These are phyloP conservation scores for Ennomos fuscantarius DNA, from an alignment of 2,888 invertebrate species.

Conservation along the genomic window DNA sequence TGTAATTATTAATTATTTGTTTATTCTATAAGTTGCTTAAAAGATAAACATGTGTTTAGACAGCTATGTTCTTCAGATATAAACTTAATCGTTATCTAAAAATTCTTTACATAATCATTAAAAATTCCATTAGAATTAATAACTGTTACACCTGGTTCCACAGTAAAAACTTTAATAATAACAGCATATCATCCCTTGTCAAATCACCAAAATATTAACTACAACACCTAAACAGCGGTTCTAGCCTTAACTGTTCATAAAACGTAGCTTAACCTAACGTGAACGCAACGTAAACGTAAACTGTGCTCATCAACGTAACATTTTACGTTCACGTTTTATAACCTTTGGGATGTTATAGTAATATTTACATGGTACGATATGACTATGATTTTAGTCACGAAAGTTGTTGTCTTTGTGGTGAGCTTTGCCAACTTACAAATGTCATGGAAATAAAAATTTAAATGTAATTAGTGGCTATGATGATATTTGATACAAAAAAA, in stretches of 20 bases:
- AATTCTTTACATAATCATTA: too few relatives aligned
- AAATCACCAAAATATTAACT: conserved; percentile 30
- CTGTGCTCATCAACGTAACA: conserved; percentile 50
- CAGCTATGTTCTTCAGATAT: too few relatives aligned
- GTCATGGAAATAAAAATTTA: too few relatives aligned
- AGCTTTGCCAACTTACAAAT: too few relatives aligned
- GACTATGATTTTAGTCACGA: neutral
- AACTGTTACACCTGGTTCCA: neutral
- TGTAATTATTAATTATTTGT: too few relatives aligned
- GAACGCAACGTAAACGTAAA: conserved; percentile 54
- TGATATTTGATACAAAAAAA: too few relatives aligned
- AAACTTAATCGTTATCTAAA: too few relatives aligned
- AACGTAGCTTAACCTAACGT: conserved; percentile 42
- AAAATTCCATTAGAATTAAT: neutral
- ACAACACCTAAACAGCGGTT: conserved; percentile 20
- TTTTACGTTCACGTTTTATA: conserved; percentile 55
- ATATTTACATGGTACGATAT: conserved; percentile 21
- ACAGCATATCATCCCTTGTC: conserved; percentile 10
- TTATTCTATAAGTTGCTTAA: too few relatives aligned
- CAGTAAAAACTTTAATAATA: conserved; percentile 28
- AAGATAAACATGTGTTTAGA: too few relatives aligned
- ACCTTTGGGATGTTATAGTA: conserved; percentile 39
- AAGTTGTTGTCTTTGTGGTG: too few relatives aligned
- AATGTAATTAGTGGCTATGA: too few relatives aligned
- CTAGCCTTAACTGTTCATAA: conserved; percentile 23